A percentile compares a stretch with the other conserved stretches of the same genome.
Evolutionary conservation across 1,140 invertebrate species (phyloP).

Genomic region (Thaumetopoea pityocampa): DNA sequence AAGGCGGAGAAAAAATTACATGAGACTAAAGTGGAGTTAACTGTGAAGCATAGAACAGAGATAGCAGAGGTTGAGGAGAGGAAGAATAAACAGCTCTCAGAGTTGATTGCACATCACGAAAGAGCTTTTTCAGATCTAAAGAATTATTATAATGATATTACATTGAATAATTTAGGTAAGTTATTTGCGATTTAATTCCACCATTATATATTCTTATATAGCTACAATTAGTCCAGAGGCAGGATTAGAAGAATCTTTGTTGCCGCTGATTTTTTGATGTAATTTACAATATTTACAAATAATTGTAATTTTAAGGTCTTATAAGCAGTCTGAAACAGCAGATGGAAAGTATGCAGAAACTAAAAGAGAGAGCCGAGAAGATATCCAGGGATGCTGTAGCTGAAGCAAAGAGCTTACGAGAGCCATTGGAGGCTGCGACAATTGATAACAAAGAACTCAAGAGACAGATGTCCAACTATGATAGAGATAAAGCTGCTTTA

Average conservation of each 20-base stretch:
- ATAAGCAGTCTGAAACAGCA: slow-evolving; percentile 82
- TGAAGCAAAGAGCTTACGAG: slow-evolving; percentile 84
- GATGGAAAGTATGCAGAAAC: slow-evolving; percentile 88
- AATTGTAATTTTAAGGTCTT: too few relatives aligned
- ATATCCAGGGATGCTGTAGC: slow-evolving; percentile 73
- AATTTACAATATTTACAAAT: too few relatives aligned
- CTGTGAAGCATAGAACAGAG: slow-evolving; percentile 83
- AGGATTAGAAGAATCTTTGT: too few relatives aligned
- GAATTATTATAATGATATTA: slow-evolving; percentile 96
- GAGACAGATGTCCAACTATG: slow-evolving; percentile 86
- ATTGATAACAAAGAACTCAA: slow-evolving; percentile 81
- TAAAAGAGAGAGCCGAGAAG: slow-evolving; percentile 84
- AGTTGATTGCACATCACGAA: slow-evolving; percentile 89
- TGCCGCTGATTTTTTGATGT: too few relatives aligned
- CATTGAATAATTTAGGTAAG: slow-evolving; percentile 88
- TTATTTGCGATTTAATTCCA: slow-evolving; percentile 1
- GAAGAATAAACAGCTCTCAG: slow-evolving; percentile 90
- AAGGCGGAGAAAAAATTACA: slow-evolving; percentile 86
- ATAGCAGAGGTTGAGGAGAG: slow-evolving; percentile 92
- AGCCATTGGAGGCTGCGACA: slow-evolving; percentile 83
- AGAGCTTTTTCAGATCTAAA: slow-evolving; percentile 91
- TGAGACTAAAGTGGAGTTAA: slow-evolving; percentile 83
- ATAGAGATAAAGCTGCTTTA: slow-evolving; percentile 82
- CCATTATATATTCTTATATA: neutral
- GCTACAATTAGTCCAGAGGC: too few relatives aligned